phyloP scores from a whole-genome alignment of 2,888 invertebrate genomes.

The Xestia rhomboidea region DNA sequence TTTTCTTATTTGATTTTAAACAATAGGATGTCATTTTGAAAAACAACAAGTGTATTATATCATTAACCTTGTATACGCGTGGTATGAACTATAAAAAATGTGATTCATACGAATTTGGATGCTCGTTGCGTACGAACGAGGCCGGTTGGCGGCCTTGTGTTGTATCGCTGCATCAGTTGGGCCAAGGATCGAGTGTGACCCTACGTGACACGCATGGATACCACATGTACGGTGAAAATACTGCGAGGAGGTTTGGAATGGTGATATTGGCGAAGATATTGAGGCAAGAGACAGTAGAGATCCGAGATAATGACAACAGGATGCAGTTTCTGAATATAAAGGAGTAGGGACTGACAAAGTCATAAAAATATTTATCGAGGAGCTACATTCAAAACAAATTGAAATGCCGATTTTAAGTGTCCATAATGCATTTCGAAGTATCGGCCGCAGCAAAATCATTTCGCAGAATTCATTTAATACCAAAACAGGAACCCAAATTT shows the following conservation, averaged over 20 bases:
- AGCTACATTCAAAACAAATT: slow-evolving; percentile 8
- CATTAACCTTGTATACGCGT: slow-evolving; percentile 78
- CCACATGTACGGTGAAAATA: slow-evolving; percentile 65
- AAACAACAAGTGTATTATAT: slow-evolving; percentile 66
- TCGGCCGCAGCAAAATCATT: slow-evolving; percentile 33
- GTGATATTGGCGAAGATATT: slow-evolving; percentile 24
- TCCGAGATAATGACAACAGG: background rate
- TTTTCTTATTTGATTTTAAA: slow-evolving; percentile 44
- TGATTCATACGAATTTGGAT: slow-evolving; percentile 85
- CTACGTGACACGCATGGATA: slow-evolving; percentile 79
- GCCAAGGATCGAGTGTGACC: slow-evolving; percentile 81
- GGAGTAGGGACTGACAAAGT: background rate
- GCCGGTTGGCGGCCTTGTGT: slow-evolving; percentile 82
- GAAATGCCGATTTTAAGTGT: slow-evolving; percentile 31
- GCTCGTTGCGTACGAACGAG: slow-evolving; percentile 83
- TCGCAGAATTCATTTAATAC: slow-evolving; percentile 58
- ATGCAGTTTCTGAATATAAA: background rate
- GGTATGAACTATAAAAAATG: slow-evolving; percentile 73
- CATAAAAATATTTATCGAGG: background rate
- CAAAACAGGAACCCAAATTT: slow-evolving; percentile 55
- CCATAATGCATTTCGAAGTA: slow-evolving; percentile 44
- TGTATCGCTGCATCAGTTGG: slow-evolving; percentile 79
- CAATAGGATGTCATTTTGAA: slow-evolving; percentile 58
- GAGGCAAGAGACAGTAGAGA: background rate
- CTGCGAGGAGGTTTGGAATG: slow-evolving; percentile 27